Conservation (phyloP, 2,888 invertebrate species). For the Folsomia manolachei region DNA sequence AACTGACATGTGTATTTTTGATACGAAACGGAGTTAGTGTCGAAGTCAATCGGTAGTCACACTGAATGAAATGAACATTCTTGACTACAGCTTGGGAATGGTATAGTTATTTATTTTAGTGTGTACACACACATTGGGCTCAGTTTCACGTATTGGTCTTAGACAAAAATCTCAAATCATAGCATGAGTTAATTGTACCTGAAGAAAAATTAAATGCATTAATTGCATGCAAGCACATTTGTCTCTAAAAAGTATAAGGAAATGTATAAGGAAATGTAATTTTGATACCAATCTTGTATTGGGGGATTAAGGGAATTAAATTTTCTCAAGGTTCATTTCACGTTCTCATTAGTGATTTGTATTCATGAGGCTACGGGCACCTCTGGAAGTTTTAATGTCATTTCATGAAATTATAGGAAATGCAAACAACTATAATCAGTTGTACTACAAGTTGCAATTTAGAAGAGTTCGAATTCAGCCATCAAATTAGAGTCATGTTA, state of each 20-base stretch:
- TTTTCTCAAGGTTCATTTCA: neutral
- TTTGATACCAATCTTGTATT: neutral
- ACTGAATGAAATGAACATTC: neutral
- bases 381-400: neutral
- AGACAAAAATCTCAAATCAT: neutral
- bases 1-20: neutral
- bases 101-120: neutral
- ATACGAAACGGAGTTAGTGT: neutral
- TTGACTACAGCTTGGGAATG: neutral
- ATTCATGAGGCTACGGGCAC: neutral
- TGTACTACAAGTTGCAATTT: no score
- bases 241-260: neutral
- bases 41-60: neutral
- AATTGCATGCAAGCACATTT: slow-evolving; percentile 7
- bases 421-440: neutral
- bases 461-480: neutral
- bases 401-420: neutral
- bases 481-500: neutral
- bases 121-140: neutral
- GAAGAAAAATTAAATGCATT: neutral
- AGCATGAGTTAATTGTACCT: neutral
- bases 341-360: slow-evolving; percentile 2
- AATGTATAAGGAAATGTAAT: no score
- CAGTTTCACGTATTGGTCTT: no score
- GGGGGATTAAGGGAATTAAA: neutral